Percentiles rank a stretch among this genome's conserved stretches.
Conservation (phyloP, 2,888 invertebrate genomes). For the Dione juno region DNA sequence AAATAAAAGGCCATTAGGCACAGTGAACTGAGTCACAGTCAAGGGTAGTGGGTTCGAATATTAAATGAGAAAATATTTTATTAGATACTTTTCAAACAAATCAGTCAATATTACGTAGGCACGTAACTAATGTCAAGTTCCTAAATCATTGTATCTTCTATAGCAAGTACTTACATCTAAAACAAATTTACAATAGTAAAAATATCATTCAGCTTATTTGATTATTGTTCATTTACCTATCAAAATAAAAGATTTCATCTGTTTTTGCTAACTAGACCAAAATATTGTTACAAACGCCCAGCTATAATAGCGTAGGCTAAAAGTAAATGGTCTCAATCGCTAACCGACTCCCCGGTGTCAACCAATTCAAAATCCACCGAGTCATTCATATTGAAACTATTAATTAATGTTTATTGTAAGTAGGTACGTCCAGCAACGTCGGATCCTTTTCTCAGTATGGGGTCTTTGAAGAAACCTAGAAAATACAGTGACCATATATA, state of each 20-base stretch:
- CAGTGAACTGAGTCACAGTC: neutral
- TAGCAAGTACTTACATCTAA: too few species aligned
- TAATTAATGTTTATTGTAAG: slow-evolving; percentile 54
- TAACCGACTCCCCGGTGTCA: slow-evolving; percentile 58
- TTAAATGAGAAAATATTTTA: neutral
- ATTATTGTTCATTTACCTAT: too few species aligned
- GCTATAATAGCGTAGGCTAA: neutral
- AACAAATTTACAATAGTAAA: too few species aligned
- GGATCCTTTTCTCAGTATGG: slow-evolving; percentile 63
- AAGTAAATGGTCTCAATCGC: slow-evolving; percentile 58
- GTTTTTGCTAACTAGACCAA: neutral
- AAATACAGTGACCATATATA: slow-evolving; percentile 52
- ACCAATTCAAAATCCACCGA: slow-evolving; percentile 53
- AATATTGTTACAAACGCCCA: neutral
- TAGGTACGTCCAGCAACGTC: slow-evolving; percentile 60
- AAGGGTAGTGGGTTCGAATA: neutral
- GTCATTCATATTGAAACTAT: slow-evolving; percentile 61
- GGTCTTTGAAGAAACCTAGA: slow-evolving; percentile 49
- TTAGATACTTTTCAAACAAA: too few species aligned
- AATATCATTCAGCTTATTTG: too few species aligned
- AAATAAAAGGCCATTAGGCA: neutral
- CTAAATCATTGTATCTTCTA: too few species aligned
- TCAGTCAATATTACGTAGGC: too few species aligned
- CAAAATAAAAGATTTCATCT: too few species aligned
- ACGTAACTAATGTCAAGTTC: too few species aligned